Conservation (phyloP, 2,888 invertebrate genomes). For the Caenorhabditis zanzibari region DNA sequence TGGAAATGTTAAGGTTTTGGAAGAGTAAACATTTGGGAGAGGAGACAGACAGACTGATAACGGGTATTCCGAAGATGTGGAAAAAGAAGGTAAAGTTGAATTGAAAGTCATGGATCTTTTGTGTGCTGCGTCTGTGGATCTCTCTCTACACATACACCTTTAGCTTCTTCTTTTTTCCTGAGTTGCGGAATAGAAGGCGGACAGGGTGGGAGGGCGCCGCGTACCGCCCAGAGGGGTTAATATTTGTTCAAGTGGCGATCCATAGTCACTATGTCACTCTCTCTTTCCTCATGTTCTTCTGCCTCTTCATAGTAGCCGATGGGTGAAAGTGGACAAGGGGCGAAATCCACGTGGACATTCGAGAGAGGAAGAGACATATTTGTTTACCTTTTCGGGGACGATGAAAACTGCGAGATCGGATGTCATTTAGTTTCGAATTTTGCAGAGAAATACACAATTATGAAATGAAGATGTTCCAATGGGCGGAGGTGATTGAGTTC, state of each 20-base stretch:
- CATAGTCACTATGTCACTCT: constrained; percentile 44
- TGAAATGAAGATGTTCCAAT: constrained; percentile 34
- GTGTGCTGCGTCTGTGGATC: constrained; percentile 14
- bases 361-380: constrained; percentile 31
- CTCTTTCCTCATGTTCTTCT: too few species aligned
- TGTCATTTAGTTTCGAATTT: constrained; percentile 57
- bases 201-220: constrained; percentile 52
- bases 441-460: constrained; percentile 30
- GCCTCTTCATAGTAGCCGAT: constrained; percentile 46
- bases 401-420: constrained; percentile 50
- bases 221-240: constrained; percentile 61
- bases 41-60: constrained; percentile 5
- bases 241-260: constrained; percentile 72
- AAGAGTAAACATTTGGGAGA: constrained; percentile 17
- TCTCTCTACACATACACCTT: not conserved
- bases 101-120: not conserved
- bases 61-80: not conserved
- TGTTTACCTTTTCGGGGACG: constrained; percentile 55
- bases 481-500: not conserved
- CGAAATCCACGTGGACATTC: constrained; percentile 58
- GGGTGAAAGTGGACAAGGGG: constrained; percentile 24
- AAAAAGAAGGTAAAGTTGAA: not conserved
- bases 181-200: constrained; percentile 46
- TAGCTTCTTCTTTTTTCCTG: constrained; percentile 33
- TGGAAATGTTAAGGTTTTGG: not conserved